Evolutionary conservation across 2,888 invertebrate species (phyloP).

Genomic region (Drosophila pegasa): DNA sequence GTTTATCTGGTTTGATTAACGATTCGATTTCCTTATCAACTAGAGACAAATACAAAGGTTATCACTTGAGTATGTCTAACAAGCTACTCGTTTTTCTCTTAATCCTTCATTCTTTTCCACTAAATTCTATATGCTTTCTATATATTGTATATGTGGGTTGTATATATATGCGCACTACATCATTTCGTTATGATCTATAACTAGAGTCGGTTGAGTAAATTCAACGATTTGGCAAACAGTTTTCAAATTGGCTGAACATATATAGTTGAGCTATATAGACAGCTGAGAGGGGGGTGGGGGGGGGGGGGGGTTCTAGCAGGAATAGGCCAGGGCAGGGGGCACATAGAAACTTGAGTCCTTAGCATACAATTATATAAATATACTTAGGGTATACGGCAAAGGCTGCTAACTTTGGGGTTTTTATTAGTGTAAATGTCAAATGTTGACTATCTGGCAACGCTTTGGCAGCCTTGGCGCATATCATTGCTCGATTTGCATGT

Average conservation of each 20-base stretch:
- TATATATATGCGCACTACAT: constrained; percentile 33
- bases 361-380: constrained; percentile 9
- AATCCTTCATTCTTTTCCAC: constrained; percentile 42
- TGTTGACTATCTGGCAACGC: neutral
- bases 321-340: neutral
- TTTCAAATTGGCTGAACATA: constrained; percentile 44
- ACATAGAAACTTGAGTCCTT: constrained; percentile 43
- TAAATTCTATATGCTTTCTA: constrained; percentile 58
- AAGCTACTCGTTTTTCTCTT: constrained; percentile 62
- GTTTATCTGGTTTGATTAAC: constrained; percentile 59
- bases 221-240: constrained; percentile 80
- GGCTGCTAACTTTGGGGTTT: neutral
- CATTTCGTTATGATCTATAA: constrained; percentile 59
- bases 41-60: constrained; percentile 80
- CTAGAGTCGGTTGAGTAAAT: constrained; percentile 68
- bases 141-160: constrained; percentile 36
- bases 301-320: neutral
- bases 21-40: constrained; percentile 70
- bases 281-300: neutral
- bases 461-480: neutral
- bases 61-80: constrained; percentile 79
- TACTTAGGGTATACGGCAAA: constrained; percentile 1
- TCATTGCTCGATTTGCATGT: neutral
- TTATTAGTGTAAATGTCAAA: neutral
- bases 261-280: constrained; percentile 27